Conservation (phyloP, 2,113 vertebrate genomes). For the Herpetotheres cachinnans region DNA sequence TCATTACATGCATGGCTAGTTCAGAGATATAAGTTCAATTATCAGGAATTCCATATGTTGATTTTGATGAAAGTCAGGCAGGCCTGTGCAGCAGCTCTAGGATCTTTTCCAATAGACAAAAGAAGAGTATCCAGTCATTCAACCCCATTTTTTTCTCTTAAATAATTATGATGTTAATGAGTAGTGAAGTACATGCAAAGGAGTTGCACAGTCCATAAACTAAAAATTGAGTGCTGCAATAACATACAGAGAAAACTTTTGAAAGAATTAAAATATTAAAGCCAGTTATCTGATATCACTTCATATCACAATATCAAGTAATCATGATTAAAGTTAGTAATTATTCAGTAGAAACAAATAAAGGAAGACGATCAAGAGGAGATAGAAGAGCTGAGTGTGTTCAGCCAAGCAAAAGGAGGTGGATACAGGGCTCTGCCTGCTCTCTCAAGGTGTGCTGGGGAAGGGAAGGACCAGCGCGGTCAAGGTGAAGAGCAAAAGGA, state of each 20-base stretch:
- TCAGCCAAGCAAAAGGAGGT: background rate
- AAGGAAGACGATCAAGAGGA: background rate
- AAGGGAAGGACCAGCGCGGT: fast-evolving
- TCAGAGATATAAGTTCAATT: background rate
- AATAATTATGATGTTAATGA: background rate
- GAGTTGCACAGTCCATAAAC: background rate
- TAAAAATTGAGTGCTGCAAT: background rate
- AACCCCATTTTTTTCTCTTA: background rate
- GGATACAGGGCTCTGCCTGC: background rate
- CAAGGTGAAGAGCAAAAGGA: background rate
- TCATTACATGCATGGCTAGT: background rate
- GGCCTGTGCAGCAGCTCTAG: background rate
- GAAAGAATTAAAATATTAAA: background rate
- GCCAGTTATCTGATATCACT: background rate
- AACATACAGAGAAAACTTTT: background rate
- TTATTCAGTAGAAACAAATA: background rate
- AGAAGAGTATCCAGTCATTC: background rate
- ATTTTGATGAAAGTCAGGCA: background rate
- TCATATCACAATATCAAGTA: background rate
- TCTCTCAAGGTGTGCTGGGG: background rate
- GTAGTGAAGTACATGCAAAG: background rate
- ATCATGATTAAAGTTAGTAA: background rate
- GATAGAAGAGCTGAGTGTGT: background rate
- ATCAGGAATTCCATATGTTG: background rate
- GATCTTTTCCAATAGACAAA: background rate